Conservation (phyloP, 1,140 invertebrate species). For the Conopomorpha cramerella region DNA sequence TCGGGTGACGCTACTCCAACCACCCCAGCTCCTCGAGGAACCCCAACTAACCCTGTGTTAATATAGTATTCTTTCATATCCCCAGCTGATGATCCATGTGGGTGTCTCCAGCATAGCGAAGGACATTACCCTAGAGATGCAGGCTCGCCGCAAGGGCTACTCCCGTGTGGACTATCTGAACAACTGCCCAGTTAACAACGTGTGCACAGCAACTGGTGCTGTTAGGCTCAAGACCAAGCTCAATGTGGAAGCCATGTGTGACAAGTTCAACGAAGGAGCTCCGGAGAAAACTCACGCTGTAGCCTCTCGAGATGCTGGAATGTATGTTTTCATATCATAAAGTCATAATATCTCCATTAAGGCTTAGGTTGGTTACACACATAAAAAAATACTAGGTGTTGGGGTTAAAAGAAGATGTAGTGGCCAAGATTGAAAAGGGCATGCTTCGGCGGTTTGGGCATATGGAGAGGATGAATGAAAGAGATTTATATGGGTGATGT, state of each 20-base stretch:
- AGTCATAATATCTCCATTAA: too few species aligned
- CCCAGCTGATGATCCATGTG: constrained; percentile 68
- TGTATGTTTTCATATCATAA: constrained; percentile 22
- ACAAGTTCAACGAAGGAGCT: constrained; percentile 34
- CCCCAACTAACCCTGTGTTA: too few species aligned
- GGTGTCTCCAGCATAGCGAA: constrained; percentile 63
- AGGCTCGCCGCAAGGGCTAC: constrained; percentile 64
- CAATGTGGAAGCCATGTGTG: constrained; percentile 38
- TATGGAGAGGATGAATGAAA: too few species aligned
- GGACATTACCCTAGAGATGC: constrained; percentile 63
- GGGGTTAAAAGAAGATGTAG: too few species aligned
- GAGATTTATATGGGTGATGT: too few species aligned
- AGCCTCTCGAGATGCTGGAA: constrained; percentile 46
- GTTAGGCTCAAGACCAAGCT: constrained; percentile 39
- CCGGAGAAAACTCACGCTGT: constrained; percentile 20
- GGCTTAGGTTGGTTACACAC: neutral
- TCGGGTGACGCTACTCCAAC: too few species aligned
- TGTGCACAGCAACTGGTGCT: constrained; percentile 47
- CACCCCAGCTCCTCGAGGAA: too few species aligned
- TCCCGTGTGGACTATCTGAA: constrained; percentile 48
- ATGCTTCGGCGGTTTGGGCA: too few species aligned
- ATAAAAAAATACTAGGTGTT: neutral
- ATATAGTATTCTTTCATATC: too few species aligned
- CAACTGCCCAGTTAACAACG: constrained; percentile 34
- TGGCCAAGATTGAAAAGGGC: too few species aligned